Evolutionary conservation across 2,797 vertebrate genomes (phyloP), one percentile per base, ranked within the genome.

Genomic region (Melanotaenia pygmaea): DNA sequence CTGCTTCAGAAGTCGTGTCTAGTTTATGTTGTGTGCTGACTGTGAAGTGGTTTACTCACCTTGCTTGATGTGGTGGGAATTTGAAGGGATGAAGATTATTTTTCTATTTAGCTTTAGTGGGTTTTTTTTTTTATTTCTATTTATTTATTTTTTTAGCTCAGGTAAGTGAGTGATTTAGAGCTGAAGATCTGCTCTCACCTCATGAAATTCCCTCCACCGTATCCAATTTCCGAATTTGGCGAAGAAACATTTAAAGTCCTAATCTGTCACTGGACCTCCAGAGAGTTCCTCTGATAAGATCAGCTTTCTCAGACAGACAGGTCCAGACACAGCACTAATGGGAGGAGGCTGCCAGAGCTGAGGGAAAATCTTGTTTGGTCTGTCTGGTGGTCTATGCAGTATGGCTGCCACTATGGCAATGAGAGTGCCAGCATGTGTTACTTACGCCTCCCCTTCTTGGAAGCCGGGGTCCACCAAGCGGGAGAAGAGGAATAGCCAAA

Each of bases 1-100:
- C 94, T 93, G 94, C 93, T 95, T 95, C 93, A 94, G 94, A 92
- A 90, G 90, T 89, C 85, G 92, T 94, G 94, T 95, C 91, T 71
- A 94, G 85, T 95, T 93, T 90, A 91, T 95, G 87, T 90, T 79
- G 67, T 88, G 72, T 86, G 73, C 79, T 74, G 74, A 6, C 70
- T 80, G 79, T 85, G 74, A 65, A 76, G 32, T 74, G 76, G 16
- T 59, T 76, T 24, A 4, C 20, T 78, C 4, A 28, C 43, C 18
- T 6, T 45, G 16, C 43, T 45, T 45, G 16, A 47, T 47, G 45
- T 47, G 45, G 3, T 8, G 8, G 20, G 45, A 47, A 47, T n/a
- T n/a, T 47, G 20, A n/a, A 47, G n/a, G 45, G 18, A n/a, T 47
- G 45, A 10, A 47, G 45, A n/a, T n/a, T 6, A n/a, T n/a, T 47